Evolutionary conservation across 1,140 invertebrate genomes (phyloP), one percentile per base, ranked within the genome.

Genomic region (Magallana angulata): DNA sequence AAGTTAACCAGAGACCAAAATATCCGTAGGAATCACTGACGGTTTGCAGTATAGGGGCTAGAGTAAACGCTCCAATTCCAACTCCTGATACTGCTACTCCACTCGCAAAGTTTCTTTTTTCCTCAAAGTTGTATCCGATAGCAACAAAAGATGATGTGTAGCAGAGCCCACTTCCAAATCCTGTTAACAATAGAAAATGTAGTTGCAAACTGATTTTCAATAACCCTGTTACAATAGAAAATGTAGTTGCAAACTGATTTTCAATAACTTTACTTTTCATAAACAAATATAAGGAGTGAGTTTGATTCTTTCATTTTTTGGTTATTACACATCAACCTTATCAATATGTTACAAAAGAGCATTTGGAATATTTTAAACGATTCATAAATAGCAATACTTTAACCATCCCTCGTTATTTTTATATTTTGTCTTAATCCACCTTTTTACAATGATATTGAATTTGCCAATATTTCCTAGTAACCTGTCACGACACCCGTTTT

Each of bases 71-170:
- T 8, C 81, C 85, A 60, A 81, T 82, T 48, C 85, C 85, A 9
- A 60, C 24, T 12, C 80, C 80, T 1, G 58, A 82, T n/a, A 76
- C 80, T 16, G 85, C 80, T 7, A 87, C 58, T 18, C 85, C 85
- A 24, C 58, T 82, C 1, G 85, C 85, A 1, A 87, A 60, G 48
- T 82, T 87, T 24, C 81, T 87, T 57, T 82, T 87, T 59, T 68
- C 57, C 24, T 87, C 59, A 57, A 87, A 87, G 59, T 82, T 82
- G 48, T 82, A 82, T 14, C 85, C 80, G 7, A 87, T 60, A n/a
- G 64, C 85, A 60, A 87, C 85, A 68, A 87, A 12, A 56, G 76
- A 59, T n/a, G 80, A 48, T 48, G 58, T 82, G 18, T 62, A 82
- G 12, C 30, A 30, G 12, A 87, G 56, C 12, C 85, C 81, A 7